Conservation (phyloP, 2,888 invertebrate genomes). For the Mimumesa dahlbomi region DNA sequence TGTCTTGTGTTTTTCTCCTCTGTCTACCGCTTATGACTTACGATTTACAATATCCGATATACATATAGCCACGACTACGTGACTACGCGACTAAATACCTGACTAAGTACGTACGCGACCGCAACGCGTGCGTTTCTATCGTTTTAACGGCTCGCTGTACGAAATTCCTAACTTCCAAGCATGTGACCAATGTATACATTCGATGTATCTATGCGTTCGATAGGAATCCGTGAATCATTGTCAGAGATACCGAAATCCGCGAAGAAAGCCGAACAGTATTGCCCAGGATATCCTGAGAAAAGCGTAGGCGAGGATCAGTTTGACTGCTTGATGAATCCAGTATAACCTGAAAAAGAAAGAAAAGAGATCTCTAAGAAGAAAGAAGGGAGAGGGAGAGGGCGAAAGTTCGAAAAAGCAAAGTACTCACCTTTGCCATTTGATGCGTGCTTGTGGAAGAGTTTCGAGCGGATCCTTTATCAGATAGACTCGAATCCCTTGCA, state of each 20-base stretch:
- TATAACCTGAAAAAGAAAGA: constrained; percentile 72
- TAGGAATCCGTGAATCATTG: constrained; percentile 6
- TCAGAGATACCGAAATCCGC: constrained; percentile 28
- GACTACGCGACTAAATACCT: too few species aligned
- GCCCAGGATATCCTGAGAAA: constrained; percentile 73
- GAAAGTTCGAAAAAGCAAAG: too few species aligned
- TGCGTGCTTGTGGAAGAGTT: constrained; percentile 85
- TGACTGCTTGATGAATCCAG: constrained; percentile 76
- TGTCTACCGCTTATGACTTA: too few species aligned
- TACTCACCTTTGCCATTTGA: constrained; percentile 82
- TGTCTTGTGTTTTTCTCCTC: too few species aligned
- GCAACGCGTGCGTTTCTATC: too few species aligned
- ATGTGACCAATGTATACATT: too few species aligned
- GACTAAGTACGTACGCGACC: too few species aligned
- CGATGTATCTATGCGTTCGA: not conserved
- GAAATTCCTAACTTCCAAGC: too few species aligned
- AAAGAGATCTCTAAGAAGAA: not conserved
- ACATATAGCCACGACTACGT: too few species aligned
- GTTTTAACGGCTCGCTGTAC: too few species aligned
- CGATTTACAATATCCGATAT: too few species aligned
- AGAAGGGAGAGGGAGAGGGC: too few species aligned
- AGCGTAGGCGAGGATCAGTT: constrained; percentile 70
- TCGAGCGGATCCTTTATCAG: constrained; percentile 90
- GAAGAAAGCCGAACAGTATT: constrained; percentile 53
- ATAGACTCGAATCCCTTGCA: constrained; percentile 88